Evolutionary conservation across 1,140 invertebrate genomes (phyloP).

Genomic region (Triops longicaudatus): DNA sequence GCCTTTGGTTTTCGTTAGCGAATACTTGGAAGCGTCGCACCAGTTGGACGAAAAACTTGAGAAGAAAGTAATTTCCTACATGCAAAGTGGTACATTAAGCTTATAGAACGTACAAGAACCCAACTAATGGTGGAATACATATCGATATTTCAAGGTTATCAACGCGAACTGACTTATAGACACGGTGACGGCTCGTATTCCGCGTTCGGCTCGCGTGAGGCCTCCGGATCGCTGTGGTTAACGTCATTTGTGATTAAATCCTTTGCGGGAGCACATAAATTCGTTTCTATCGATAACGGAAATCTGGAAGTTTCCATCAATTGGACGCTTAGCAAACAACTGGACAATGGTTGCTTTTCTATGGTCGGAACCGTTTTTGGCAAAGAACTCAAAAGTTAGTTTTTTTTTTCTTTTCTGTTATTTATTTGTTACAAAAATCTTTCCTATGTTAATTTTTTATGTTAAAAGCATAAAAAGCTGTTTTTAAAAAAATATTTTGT

Average conservation of each 20-base stretch:
- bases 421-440: no score
- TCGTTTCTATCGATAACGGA: constrained; percentile 56
- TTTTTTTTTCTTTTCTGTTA: no score
- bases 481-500: no score
- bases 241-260: constrained; percentile 71
- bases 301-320: constrained; percentile 39
- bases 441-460: no score
- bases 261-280: constrained; percentile 52
- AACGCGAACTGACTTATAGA: no score
- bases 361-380: constrained; percentile 30
- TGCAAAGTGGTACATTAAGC: constrained; percentile 52
- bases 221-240: constrained; percentile 64
- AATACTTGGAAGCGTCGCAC: constrained; percentile 49
- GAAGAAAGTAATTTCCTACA: constrained; percentile 50
- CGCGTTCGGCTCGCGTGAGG: constrained; percentile 59
- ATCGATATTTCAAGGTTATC: no score
- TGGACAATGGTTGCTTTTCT: constrained; percentile 49
- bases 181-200: constrained; percentile 70
- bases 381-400: constrained; percentile 23
- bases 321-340: constrained; percentile 44
- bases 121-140: no score
- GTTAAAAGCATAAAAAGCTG: no score
- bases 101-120: no score
- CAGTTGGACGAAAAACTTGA: constrained; percentile 37
- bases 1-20: constrained; percentile 61